These are phyloP conservation scores for Cassiopea andromeda DNA, from an alignment of 30 jellyfish, hydroid and myxozoan genomes.

Conservation along the genomic window DNA sequence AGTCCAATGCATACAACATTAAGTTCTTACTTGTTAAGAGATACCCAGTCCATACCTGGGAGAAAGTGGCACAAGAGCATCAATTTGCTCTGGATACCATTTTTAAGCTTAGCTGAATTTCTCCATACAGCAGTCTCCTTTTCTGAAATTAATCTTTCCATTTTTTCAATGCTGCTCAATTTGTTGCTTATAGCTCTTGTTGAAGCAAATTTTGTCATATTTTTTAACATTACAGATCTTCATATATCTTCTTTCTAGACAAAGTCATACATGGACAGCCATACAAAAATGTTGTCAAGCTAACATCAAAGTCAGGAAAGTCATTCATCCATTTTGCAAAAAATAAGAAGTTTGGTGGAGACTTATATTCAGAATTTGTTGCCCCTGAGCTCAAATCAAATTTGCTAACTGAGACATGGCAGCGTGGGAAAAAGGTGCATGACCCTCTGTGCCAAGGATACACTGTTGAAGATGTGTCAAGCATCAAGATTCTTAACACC, in stretches of 20 bases:
- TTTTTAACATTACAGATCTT: too few species aligned
- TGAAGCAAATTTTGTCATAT: too few species aligned
- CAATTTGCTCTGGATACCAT: too few species aligned
- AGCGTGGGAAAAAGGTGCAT: slow-evolving; percentile 65
- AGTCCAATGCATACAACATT: too few species aligned
- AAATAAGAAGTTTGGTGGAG: slow-evolving; percentile 63
- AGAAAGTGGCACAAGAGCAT: too few species aligned
- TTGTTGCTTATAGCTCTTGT: too few species aligned
- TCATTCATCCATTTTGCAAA: slow-evolving; percentile 75
- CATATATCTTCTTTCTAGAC: background rate
- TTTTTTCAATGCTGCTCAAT: too few species aligned
- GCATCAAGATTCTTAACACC: slow-evolving; percentile 31
- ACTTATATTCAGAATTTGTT: slow-evolving; percentile 76
- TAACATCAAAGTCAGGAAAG: slow-evolving; percentile 74
- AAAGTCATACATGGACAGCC: slow-evolving; percentile 75
- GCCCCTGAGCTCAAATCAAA: slow-evolving; percentile 81
- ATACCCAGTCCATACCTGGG: too few species aligned
- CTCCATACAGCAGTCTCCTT: too few species aligned
- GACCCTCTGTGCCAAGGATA: slow-evolving; percentile 84
- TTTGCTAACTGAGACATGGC: slow-evolving; percentile 95
- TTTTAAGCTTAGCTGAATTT: too few species aligned
- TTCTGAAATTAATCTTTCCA: too few species aligned
- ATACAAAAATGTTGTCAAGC: slow-evolving; percentile 21
- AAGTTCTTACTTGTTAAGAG: too few species aligned
- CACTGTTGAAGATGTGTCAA: slow-evolving; percentile 84